Evolutionary conservation across 2,113 vertebrate species (phyloP).

Genomic region (Trichomycterus rosablanca): DNA sequence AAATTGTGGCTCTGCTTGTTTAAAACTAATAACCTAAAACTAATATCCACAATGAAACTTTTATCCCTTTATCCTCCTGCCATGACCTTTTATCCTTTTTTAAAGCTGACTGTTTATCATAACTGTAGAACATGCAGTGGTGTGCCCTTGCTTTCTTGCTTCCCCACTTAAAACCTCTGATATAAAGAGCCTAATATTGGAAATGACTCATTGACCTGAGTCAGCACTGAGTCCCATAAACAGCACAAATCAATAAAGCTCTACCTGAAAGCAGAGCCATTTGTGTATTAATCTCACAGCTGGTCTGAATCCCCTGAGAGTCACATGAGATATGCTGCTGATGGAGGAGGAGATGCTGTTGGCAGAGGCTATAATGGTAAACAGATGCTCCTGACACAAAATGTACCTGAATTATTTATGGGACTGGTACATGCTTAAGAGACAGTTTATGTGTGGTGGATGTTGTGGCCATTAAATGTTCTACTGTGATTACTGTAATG

Average conservation of each 20-base stretch:
- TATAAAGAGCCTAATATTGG: constrained; percentile 8
- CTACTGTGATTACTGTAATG: too few species aligned
- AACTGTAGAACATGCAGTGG: too few species aligned
- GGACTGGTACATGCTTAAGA: neutral
- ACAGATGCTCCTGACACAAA: constrained; percentile 8
- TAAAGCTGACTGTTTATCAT: too few species aligned
- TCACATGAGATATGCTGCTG: constrained; percentile 4
- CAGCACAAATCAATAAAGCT: constrained; percentile 37
- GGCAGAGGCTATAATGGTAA: constrained; percentile 1
- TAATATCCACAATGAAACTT: too few species aligned
- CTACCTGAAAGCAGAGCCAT: constrained; percentile 26
- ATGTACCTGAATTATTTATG: constrained; percentile 20
- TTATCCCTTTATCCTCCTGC: too few species aligned
- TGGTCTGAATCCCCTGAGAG: neutral
- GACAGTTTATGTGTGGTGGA: too few species aligned
- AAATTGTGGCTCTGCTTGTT: too few species aligned
- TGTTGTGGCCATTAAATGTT: too few species aligned
- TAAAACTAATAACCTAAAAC: too few species aligned
- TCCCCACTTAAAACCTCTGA: too few species aligned
- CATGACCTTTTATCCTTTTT: too few species aligned
- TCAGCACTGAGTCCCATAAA: neutral
- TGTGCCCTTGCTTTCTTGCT: neutral
- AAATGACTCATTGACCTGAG: constrained; percentile 17
- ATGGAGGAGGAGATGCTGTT: too few species aligned
- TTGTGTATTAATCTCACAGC: constrained; percentile 14